Evolutionary conservation across 1,140 invertebrate genomes (phyloP).

Genomic region (Monochamus saltuarius): DNA sequence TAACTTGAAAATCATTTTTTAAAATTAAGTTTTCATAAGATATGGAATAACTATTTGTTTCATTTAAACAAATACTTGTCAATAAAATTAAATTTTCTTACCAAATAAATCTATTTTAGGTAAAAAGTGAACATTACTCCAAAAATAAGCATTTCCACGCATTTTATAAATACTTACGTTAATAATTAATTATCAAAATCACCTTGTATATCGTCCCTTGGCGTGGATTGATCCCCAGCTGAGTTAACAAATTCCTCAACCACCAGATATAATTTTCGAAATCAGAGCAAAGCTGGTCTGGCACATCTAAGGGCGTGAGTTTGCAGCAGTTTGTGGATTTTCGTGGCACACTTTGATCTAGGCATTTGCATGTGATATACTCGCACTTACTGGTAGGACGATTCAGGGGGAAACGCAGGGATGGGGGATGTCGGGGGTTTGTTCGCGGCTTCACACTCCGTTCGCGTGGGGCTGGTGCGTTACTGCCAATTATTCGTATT

Average conservation of each 20-base stretch:
- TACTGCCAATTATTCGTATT: slow-evolving; percentile 9
- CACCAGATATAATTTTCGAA: slow-evolving; percentile 7
- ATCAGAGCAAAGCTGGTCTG: not conserved
- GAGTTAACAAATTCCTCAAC: slow-evolving; percentile 8
- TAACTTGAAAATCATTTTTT: no score
- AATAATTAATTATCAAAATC: no score
- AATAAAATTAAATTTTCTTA: no score
- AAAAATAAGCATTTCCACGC: no score
- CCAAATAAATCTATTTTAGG: no score
- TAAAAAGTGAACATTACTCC: no score
- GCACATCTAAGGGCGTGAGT: slow-evolving; percentile 5
- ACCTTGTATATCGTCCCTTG: not conserved
- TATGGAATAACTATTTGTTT: no score
- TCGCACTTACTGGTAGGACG: slow-evolving; percentile 19
- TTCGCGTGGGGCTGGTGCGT: not conserved
- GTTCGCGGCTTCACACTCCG: slow-evolving; percentile 13
- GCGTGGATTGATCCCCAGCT: not conserved
- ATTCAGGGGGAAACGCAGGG: slow-evolving; percentile 18
- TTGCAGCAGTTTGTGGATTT: slow-evolving; percentile 24
- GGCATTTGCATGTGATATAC: slow-evolving; percentile 34
- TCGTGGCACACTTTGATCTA: slow-evolving; percentile 33
- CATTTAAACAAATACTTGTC: no score
- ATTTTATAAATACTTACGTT: no score
- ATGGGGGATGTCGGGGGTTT: slow-evolving; percentile 19
- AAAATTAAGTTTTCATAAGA: no score